A percentile compares a stretch with the other conserved stretches of the same genome.
These are phyloP conservation scores for Sarcophaga variegata DNA, from an alignment of 2,888 invertebrate genomes.

Conservation along the genomic window DNA sequence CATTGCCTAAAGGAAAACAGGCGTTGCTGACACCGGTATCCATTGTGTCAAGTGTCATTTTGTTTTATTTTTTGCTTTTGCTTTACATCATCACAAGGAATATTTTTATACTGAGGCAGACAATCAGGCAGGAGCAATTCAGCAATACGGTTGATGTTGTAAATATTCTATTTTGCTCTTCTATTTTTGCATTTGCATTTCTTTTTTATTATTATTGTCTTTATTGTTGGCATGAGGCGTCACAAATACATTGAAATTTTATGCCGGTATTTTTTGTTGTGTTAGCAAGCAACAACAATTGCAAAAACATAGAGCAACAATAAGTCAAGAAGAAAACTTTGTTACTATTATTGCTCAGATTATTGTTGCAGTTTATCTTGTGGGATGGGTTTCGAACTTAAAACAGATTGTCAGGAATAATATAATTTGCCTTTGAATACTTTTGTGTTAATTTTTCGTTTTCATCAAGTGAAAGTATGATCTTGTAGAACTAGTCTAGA, in stretches of 20 bases:
- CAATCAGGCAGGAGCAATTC: conserved; percentile 35
- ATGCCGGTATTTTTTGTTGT: neutral
- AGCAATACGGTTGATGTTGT: conserved; percentile 20
- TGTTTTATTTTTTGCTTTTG: conserved; percentile 13
- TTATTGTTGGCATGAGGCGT: conserved; percentile 31
- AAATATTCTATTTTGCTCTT: conserved; percentile 13
- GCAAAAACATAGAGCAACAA: too few relatives aligned
- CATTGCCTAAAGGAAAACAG: conserved; percentile 37
- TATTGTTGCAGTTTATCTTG: conserved; percentile 20
- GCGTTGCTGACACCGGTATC: conserved; percentile 57
- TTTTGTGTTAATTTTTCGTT: neutral
- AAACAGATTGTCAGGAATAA: conserved; percentile 40
- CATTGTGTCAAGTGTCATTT: conserved; percentile 58
- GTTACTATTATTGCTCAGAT: neutral
- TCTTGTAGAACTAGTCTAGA: too few relatives aligned
- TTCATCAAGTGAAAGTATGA: too few relatives aligned
- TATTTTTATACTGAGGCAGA: conserved; percentile 49
- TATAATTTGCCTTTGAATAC: conserved; percentile 36
- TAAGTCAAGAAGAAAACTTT: neutral
- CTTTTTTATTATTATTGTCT: neutral
- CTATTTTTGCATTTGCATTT: neutral
- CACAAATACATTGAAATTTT: neutral
- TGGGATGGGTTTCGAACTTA: conserved; percentile 54
- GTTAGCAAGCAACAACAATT: conserved; percentile 25
- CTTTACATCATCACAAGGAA: conserved; percentile 40